Base-by-base conservation (phyloP, 30 jellyfish, hydroid and myxozoan species). In the Catostylus mosaicus region DNA sequence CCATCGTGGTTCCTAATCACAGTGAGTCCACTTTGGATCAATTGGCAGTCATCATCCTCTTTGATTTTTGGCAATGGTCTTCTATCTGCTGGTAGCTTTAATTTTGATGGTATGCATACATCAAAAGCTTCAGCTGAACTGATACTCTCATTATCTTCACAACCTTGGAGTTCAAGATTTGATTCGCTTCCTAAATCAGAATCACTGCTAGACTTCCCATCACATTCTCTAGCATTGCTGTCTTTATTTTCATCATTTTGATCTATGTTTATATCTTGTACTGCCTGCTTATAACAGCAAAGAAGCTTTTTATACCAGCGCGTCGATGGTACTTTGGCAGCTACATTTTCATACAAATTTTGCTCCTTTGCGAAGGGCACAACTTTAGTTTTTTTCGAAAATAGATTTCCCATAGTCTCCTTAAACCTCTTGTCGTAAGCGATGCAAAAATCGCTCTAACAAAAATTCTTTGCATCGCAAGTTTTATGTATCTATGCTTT, bases 371-470 rank as follows among this genome's bases (percentile, higher is more conserved):
- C 18, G 10, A 61, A 61, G 1, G 74, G 74, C 29, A 40, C 31
- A 61, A 61, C 74, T 61, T 29, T 22, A 40, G 10, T 61, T 19
- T 24, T 61, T 29, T 19, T 9, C 34, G 74, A 61, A 61, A 61
- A 61, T 61, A 61, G 29, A 61, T 61, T 61, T 61, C 74, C 74
- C 74, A 61, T 61, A n/a, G 43, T 61, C 40, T 8, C 20, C 18
- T 3, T 61, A 8, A 34, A 61, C 34, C 43, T 61, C n/a, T 24
- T 61, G 40, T 18, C 1, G 34, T 61, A 36, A 61, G n/a, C 40
- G 34, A 6, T 20, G 43, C 29, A 31, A 26, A 61, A 14, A n/a
- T 61, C 18, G 36, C 29, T 29, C 29, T 36, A 61, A 43, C 56
- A 43, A 43, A n/a, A n/a, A n/a, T n/a, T n/a, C n/a, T n/a, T n/a